Base-by-base conservation (phyloP, 2,113 vertebrate species). In the Tachycineta bicolor region DNA sequence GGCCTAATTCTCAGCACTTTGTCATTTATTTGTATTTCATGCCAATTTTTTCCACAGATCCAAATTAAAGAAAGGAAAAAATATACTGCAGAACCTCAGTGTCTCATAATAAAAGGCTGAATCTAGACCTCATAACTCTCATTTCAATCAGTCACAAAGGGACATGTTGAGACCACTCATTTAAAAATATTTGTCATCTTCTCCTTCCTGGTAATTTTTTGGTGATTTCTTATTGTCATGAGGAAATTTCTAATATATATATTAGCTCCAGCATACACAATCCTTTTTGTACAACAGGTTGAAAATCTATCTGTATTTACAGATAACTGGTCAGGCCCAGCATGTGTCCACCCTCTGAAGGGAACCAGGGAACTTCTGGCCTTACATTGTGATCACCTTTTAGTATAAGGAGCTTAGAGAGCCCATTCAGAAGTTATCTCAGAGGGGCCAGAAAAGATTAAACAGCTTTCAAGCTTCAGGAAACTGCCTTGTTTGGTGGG, bases 11-110 rank as follows among this genome's bases (percentile, higher is more conserved):
- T 95, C 71, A 71, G 52, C 5, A 34, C 75, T 91, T 92, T 90
- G 80, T 94, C 88, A 91, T 86, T 96, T 96, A 83, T 88, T 96
- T 96, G 63, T 92, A 70, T 94, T 94, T 95, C 68, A 33, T 70
- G 88, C 34, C 80, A 34, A 23, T 87, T 87, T 84, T 90, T 77
- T 73, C 11, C 78, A 94, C 34, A 58, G 59, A 77, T 93, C 63
- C 92, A 92, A 94, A 94, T 88, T 86, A 90, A 79, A 85, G 89
- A 82, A 85, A 69, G 65, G 70, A 62, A 90, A 94, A 95, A 70
- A 89, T 87, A 78, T 50, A 88, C 59, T 9, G 21, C 67, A 87
- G 81, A 85, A 76, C 75, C 67, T 69, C 60, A 68, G 22, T 56
- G 56, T 88, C 73, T 96, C 88, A 86, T 83, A 88, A 93, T 77